A percentile compares a stretch with the other conserved stretches of the same genome.
phyloP scores from a whole-genome alignment of 2,797 vertebrate genomes.

The Tamandua tetradactyla region DNA sequence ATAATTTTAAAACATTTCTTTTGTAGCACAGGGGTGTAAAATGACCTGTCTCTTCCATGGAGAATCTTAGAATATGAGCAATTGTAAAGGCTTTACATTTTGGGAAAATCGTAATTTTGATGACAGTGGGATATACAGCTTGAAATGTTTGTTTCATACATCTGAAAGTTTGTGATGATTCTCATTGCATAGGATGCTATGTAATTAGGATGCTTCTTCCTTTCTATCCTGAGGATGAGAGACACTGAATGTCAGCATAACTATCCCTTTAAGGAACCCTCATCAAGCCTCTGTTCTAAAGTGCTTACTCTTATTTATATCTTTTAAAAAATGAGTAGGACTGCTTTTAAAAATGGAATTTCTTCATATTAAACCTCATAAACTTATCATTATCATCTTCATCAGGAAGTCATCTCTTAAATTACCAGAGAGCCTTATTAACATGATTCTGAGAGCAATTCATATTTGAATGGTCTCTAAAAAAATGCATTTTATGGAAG shows the following conservation, averaged over 20 bases:
- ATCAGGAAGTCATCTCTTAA: slow-evolving; percentile 67
- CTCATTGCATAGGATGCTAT: background rate
- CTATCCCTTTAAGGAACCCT: slow-evolving; percentile 66
- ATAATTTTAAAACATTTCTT: background rate
- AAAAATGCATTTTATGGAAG: slow-evolving; percentile 63
- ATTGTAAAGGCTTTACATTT: background rate
- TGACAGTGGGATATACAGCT: background rate
- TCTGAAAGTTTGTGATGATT: background rate
- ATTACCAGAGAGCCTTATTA: slow-evolving; percentile 65
- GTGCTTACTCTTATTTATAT: slow-evolving; percentile 33
- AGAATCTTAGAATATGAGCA: background rate
- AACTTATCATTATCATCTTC: slow-evolving; percentile 64
- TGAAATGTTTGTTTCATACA: no score
- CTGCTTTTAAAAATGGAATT: slow-evolving; percentile 36
- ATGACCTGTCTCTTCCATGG: background rate
- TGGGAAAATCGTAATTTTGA: background rate
- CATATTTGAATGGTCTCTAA: slow-evolving; percentile 55
- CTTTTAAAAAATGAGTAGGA: background rate
- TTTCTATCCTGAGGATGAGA: background rate
- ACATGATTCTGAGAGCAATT: slow-evolving; percentile 62
- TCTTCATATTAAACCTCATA: background rate
- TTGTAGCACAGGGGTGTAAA: background rate
- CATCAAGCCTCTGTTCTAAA: slow-evolving; percentile 53
- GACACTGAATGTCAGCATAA: background rate
- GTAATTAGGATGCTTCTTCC: background rate